Percentiles rank a stretch among this genome's conserved stretches.
These are phyloP conservation scores for Atopsyche davidsoni DNA, from an alignment of 1,140 invertebrate species.

Conservation along the genomic window DNA sequence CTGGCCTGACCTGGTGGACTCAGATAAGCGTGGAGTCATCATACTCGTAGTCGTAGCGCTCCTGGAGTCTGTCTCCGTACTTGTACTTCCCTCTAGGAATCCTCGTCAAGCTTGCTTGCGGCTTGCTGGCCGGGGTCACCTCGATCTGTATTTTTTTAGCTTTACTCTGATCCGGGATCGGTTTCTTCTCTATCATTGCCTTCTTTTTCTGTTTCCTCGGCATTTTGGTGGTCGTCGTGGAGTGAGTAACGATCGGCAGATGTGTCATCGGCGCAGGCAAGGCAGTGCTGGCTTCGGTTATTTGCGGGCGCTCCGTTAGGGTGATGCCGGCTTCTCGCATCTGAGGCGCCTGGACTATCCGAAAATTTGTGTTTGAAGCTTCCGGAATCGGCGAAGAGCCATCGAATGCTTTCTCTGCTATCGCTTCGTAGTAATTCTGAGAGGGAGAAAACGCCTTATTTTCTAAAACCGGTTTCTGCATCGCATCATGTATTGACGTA, in stretches of 20 bases:
- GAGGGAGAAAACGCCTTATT: slow-evolving; percentile 34
- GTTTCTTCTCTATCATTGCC: slow-evolving; percentile 1
- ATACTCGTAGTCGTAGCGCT: slow-evolving; percentile 22
- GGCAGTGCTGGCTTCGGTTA: neutral
- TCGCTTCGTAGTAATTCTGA: slow-evolving; percentile 36
- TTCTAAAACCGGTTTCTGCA: slow-evolving; percentile 28
- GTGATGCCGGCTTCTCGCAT: neutral
- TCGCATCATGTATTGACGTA: slow-evolving; percentile 3
- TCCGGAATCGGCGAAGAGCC: slow-evolving; percentile 33
- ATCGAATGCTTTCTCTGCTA: slow-evolving; percentile 38
- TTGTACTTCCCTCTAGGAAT: slow-evolving; percentile 19
- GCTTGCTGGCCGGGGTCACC: neutral
- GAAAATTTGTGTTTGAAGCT: slow-evolving; percentile 40
- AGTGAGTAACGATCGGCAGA: neutral
- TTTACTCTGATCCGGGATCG: too few species aligned
- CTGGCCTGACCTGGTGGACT: too few species aligned
- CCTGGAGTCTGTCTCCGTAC: slow-evolving; percentile 24
- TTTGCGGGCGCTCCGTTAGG: neutral
- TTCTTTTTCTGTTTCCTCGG: slow-evolving; percentile 13
- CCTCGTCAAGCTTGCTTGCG: neutral
- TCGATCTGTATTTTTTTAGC: neutral
- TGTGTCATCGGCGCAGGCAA: neutral
- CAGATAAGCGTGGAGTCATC: slow-evolving; percentile 14
- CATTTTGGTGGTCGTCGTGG: neutral
- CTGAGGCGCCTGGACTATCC: slow-evolving; percentile 37